These are phyloP conservation scores for Pseudorhiza aurosa DNA, from an alignment of 30 jellyfish, hydroid and myxozoan genomes.

Conservation along the genomic window DNA sequence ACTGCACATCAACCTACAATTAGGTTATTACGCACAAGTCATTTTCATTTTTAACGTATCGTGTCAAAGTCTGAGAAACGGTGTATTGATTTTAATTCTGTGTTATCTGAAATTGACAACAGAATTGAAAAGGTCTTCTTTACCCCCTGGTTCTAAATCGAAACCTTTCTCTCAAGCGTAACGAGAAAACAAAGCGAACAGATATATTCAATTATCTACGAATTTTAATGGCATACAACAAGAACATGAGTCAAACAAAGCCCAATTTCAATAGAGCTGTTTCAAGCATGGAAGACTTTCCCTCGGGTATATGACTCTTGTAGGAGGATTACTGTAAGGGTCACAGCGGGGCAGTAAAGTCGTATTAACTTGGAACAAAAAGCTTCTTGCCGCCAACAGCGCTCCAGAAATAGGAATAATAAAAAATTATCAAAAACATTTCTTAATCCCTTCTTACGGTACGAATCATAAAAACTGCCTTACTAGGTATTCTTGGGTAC, in stretches of 20 bases:
- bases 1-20: too few relatives aligned
- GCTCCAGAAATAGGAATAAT: neutral
- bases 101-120: slow-evolving; percentile 1
- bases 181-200: slow-evolving; percentile 41
- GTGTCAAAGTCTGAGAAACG: too few relatives aligned
- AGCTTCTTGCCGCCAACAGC: slow-evolving; percentile 65
- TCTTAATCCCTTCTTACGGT: neutral
- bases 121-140: neutral
- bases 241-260: slow-evolving; percentile 54
- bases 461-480: too few relatives aligned
- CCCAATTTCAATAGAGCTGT: slow-evolving; percentile 36
- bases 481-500: too few relatives aligned
- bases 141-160: slow-evolving; percentile 61
- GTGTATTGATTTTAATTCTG: too few relatives aligned
- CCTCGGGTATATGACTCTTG: slow-evolving; percentile 60
- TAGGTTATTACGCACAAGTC: too few relatives aligned
- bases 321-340: slow-evolving; percentile 57
- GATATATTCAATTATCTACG: slow-evolving; percentile 47
- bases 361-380: slow-evolving; percentile 41
- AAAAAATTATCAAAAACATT: neutral
- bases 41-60: too few relatives aligned
- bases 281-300: slow-evolving; percentile 58
- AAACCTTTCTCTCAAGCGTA: slow-evolving; percentile 63
- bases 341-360: slow-evolving; percentile 69
- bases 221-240: slow-evolving; percentile 29